Evolutionary conservation across 2,888 invertebrate genomes (phyloP), one percentile per base, ranked within the genome.

Genomic region (Sicus ferrugineus): DNA sequence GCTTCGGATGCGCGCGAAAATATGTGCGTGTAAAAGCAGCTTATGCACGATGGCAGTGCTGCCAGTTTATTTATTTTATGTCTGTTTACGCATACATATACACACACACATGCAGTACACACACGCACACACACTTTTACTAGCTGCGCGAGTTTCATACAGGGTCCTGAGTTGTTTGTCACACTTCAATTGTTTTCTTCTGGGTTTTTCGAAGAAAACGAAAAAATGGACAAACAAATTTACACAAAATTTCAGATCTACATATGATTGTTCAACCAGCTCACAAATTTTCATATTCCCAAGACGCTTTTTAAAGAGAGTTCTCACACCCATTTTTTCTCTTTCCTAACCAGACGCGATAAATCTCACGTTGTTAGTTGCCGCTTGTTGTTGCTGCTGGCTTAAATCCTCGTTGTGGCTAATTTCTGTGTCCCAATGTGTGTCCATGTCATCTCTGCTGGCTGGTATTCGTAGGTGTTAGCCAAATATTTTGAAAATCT

Each of bases 401-500:
- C 7, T 34, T 9, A 34, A 34, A 34, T 34, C 34, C 30, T 59
- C 28, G 46, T 38, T 28, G 26, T 26, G 30, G 61, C 19, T 19
- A 9, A 19, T 42, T 66, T 50, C 11, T 21, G 9, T 54, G 30
- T 38, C 6, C 19, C n/a, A n/a, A 48, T 64, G 65, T 54, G 23
- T 65, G 65, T 67, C 50, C 16, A 31, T 67, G 34, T 59, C 42
- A 16, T 16, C 11, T 61, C 21, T 34, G 42, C 63, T 52, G 14
- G 38, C 26, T 26, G 42, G 42, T 61, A 61, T 42, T 61, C 30
- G 28, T 28, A 64, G 63, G 48, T 64, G 63, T 64, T 64, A 50
- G n/a, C 50, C 30, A 64, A 64, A 64, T 64, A 64, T 64, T 50
- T 64, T 64, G 38, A 26, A 50, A 64, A 50, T 30, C 34, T 30